Evolutionary conservation across 1,140 invertebrate genomes (phyloP), one percentile per base, ranked within the genome.

Genomic region (Pectinophora gossypiella): DNA sequence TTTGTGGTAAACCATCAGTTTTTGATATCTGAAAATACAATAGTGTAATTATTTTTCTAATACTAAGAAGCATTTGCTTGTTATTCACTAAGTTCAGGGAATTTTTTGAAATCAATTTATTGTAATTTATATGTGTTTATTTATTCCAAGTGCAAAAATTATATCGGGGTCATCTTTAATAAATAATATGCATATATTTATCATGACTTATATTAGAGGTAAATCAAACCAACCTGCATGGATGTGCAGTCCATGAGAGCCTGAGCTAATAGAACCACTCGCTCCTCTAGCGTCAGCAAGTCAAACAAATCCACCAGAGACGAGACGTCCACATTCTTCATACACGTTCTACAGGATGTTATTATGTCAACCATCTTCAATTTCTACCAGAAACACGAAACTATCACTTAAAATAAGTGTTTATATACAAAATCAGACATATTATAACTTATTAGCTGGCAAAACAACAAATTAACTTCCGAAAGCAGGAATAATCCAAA

Each of bases 1-100:
- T 75, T 59, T 88, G 81, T 15, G 87, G 87, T 44, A 89, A 58
- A 2, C 79, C 77, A 69, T 89, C 87, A 47, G 74, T 73, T 65
- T 67, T 67, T 6, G 56, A 52, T 1, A 88, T 70, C 85, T 88
- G 57, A 12, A 73, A 72, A 45, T 44, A 51, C 16, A 54, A 47
- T 60, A 52, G 16, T 40, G 12, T 40, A 13, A 48, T 38, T 38
- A 38, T n/a, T n/a, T n/a, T n/a, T n/a, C n/a, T n/a, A n/a, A n/a
- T n/a, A n/a, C n/a, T n/a, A n/a, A n/a, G n/a, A n/a, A n/a, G n/a
- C n/a, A n/a, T n/a, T n/a, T n/a, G n/a, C n/a, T n/a, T n/a, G n/a
- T n/a, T n/a, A n/a, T n/a, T n/a, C n/a, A n/a, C n/a, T n/a, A n/a
- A n/a, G n/a, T n/a, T n/a, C n/a, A n/a, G n/a, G n/a, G n/a, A n/a